Percentiles rank a stretch among this genome's conserved stretches.
Evolutionary conservation across 2,888 invertebrate genomes (phyloP).

Genomic region (Nomada lathburiana): DNA sequence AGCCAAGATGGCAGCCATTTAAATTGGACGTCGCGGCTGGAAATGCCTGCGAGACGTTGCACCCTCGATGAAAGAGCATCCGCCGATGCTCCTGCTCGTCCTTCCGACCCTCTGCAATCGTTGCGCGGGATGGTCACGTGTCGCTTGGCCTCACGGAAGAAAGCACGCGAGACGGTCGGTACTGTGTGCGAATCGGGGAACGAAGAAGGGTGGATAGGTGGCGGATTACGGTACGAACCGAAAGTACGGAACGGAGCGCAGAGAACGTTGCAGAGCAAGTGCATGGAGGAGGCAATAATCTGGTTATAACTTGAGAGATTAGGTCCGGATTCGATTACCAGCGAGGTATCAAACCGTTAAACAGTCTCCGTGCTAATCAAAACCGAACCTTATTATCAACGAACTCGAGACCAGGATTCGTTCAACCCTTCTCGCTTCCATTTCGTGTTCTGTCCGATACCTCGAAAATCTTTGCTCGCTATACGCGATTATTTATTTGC

Average conservation of each 20-base stretch:
- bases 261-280: conserved; percentile 79
- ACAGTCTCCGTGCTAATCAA: conserved; percentile 85
- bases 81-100: too few relatives aligned
- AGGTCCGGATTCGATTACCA: conserved; percentile 85
- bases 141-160: neutral
- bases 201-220: conserved; percentile 45
- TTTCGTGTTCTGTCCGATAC: neutral
- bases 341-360: conserved; percentile 85
- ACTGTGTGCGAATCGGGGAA: conserved; percentile 32
- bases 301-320: conserved; percentile 85
- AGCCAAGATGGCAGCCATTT: conserved; percentile 81
- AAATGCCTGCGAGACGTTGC: conserved; percentile 59
- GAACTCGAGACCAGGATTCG: conserved; percentile 73
- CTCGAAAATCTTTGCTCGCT: neutral
- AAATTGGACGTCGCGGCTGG: conserved; percentile 76
- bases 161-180: conserved; percentile 50
- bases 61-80: conserved; percentile 62
- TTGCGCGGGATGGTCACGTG: neutral
- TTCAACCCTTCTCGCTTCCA: conserved; percentile 59
- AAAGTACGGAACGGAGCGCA: conserved; percentile 75
- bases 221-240: conserved; percentile 71
- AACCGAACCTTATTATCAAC: conserved; percentile 84
- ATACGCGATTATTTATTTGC: too few relatives aligned
- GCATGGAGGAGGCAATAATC: conserved; percentile 85
- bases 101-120: neutral